phyloP scores from a whole-genome alignment of 2,888 invertebrate genomes.

The Chromoteleia sp. region DNA sequence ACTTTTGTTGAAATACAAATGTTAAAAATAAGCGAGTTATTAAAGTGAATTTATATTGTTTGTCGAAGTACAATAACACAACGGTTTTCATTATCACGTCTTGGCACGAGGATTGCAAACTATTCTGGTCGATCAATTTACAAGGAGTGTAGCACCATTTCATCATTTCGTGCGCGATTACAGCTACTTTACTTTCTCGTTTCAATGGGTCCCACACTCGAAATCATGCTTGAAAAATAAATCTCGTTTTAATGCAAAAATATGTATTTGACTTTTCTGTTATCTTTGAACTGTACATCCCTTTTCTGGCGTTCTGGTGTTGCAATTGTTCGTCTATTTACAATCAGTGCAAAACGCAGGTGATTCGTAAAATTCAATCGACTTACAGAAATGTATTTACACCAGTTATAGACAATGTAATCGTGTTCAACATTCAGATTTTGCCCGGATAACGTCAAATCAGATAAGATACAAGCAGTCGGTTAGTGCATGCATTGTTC shows the following conservation, averaged over 20 bases:
- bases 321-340: slow-evolving; percentile 31
- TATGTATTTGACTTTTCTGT: slow-evolving; percentile 12
- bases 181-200: slow-evolving; percentile 19
- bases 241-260: slow-evolving; percentile 26
- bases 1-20: slow-evolving; percentile 29
- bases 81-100: slow-evolving; percentile 28
- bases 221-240: slow-evolving; percentile 32
- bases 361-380: slow-evolving; percentile 6
- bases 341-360: slow-evolving; percentile 32
- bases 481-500: slow-evolving; percentile 6
- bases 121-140: slow-evolving; percentile 18
- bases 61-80: slow-evolving; percentile 23
- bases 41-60: not conserved
- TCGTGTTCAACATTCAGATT: slow-evolving; percentile 4
- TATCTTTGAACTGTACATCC: slow-evolving; percentile 20
- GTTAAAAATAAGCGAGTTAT: slow-evolving; percentile 30
- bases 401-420: slow-evolving; percentile 12
- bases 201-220: not conserved
- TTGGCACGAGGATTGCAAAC: slow-evolving; percentile 37
- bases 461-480: slow-evolving; percentile 4
- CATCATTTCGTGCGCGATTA: slow-evolving; percentile 7
- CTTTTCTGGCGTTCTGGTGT: slow-evolving; percentile 34
- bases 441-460: slow-evolving; percentile 4
- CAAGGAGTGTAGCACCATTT: slow-evolving; percentile 34
- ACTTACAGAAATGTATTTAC: slow-evolving; percentile 36